These are phyloP conservation scores for Melikaiella ostensackeni DNA, from an alignment of 2,888 invertebrate species.

Conservation along the genomic window DNA sequence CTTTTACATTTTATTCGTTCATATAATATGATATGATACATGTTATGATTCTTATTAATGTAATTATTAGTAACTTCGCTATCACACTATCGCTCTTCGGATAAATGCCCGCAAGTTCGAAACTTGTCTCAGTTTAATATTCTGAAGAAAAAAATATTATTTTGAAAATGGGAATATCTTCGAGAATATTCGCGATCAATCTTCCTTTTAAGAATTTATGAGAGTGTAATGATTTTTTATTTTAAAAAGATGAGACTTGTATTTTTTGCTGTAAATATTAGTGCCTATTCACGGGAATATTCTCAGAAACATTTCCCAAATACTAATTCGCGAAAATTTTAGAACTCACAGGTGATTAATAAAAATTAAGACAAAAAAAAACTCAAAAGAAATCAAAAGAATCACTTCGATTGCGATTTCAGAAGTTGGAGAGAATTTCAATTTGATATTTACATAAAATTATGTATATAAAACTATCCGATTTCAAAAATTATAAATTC, in stretches of 20 bases:
- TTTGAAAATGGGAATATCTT: not conserved
- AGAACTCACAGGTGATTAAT: not conserved
- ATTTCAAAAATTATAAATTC: not conserved
- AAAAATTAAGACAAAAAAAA: not conserved
- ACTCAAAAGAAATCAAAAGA: not conserved
- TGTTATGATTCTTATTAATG: constrained; percentile 21
- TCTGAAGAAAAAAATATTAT: not conserved
- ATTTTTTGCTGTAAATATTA: too few species aligned
- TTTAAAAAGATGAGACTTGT: too few species aligned
- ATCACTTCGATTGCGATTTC: not conserved
- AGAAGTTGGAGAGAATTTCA: not conserved
- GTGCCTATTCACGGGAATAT: not conserved
- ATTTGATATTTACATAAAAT: not conserved
- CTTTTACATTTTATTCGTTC: constrained; percentile 7
- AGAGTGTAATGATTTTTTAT: too few species aligned
- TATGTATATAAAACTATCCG: too few species aligned
- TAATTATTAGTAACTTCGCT: constrained; percentile 21
- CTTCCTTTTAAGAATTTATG: not conserved
- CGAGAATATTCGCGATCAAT: not conserved
- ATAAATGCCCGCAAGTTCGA: not conserved
- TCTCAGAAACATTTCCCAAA: not conserved
- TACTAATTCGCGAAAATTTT: not conserved
- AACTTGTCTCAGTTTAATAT: not conserved
- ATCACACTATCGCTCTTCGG: constrained; percentile 23
- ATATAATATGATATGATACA: constrained; percentile 19